phyloP scores from a whole-genome alignment of 2,888 invertebrate species.

The Silvanus unidentatus region DNA sequence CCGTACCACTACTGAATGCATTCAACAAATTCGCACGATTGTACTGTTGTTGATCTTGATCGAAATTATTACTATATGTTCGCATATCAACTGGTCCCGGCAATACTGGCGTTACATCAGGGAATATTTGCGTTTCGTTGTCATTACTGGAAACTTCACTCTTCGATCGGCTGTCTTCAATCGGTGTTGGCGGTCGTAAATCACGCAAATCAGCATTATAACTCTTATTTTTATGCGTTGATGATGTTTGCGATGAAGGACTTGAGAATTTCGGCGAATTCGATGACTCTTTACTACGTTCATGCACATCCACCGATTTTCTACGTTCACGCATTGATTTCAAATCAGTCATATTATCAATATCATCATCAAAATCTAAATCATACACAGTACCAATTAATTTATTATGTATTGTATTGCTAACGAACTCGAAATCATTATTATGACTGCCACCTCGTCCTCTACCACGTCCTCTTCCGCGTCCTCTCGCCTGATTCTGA shows the following conservation, averaged over 20 bases:
- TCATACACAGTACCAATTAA: slow-evolving; percentile 83
- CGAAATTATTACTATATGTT: slow-evolving; percentile 65
- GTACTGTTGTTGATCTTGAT: slow-evolving; percentile 55
- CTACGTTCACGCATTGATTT: slow-evolving; percentile 73
- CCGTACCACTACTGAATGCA: slow-evolving; percentile 61
- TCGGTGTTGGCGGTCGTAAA: slow-evolving; percentile 49
- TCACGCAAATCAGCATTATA: slow-evolving; percentile 48
- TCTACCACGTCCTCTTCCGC: slow-evolving; percentile 40
- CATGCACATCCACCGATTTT: slow-evolving; percentile 66
- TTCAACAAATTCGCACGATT: slow-evolving; percentile 61
- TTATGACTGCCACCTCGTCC: slow-evolving; percentile 40
- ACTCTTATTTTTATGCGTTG: slow-evolving; percentile 41
- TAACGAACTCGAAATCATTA: slow-evolving; percentile 48
- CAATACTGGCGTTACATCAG: slow-evolving; percentile 64
- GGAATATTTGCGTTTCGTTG: slow-evolving; percentile 45
- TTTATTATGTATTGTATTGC: slow-evolving; percentile 72
- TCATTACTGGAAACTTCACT: slow-evolving; percentile 25
- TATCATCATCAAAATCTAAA: slow-evolving; percentile 78
- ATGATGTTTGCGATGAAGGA: slow-evolving; percentile 34
- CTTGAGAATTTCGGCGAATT: slow-evolving; percentile 55
- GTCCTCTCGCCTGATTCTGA: slow-evolving; percentile 33
- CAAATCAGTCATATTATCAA: slow-evolving; percentile 64
- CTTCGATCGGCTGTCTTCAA: slow-evolving; percentile 37
- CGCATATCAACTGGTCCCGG: slow-evolving; percentile 89
- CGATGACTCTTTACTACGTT: slow-evolving; percentile 52